Conservation (phyloP, 1,140 invertebrate species). For the Mylabris phalerata region DNA sequence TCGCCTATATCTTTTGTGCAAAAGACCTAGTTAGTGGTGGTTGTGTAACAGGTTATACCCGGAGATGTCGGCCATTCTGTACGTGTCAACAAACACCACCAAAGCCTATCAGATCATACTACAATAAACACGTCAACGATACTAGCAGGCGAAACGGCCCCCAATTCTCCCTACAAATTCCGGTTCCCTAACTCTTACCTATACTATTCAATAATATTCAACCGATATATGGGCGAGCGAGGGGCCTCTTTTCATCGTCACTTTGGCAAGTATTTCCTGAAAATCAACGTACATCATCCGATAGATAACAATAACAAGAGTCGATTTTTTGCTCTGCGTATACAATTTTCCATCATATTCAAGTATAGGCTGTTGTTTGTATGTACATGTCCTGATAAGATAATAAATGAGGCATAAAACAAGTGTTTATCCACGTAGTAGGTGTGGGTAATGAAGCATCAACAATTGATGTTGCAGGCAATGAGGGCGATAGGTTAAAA, state of each 20-base stretch:
- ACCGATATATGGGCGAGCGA: not conserved
- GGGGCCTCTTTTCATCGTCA: not conserved
- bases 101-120: slow-evolving; percentile 11
- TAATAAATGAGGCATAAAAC: too few species aligned
- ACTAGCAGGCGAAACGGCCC: slow-evolving; percentile 7
- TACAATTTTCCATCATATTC: not conserved
- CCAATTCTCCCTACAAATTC: not conserved
- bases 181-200: slow-evolving; percentile 5
- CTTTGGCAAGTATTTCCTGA: not conserved
- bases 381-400: too few species aligned
- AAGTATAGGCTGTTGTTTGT: not conserved
- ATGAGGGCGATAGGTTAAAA: too few species aligned
- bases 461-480: too few species aligned
- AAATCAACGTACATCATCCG: not conserved
- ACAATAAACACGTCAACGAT: slow-evolving; percentile 19
- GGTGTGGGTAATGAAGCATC: too few species aligned
- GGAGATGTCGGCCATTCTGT: slow-evolving; percentile 18
- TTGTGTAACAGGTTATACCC: slow-evolving; percentile 16
- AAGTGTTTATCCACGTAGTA: too few species aligned
- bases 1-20: not conserved
- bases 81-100: slow-evolving; percentile 19
- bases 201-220: not conserved
- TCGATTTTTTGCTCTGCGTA: not conserved
- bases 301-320: not conserved
- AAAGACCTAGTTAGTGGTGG: slow-evolving; percentile 6